A percentile compares a stretch with the other conserved stretches of the same genome.
phyloP scores from a whole-genome alignment of 1,140 invertebrate species.

The Penaeus indicus region DNA sequence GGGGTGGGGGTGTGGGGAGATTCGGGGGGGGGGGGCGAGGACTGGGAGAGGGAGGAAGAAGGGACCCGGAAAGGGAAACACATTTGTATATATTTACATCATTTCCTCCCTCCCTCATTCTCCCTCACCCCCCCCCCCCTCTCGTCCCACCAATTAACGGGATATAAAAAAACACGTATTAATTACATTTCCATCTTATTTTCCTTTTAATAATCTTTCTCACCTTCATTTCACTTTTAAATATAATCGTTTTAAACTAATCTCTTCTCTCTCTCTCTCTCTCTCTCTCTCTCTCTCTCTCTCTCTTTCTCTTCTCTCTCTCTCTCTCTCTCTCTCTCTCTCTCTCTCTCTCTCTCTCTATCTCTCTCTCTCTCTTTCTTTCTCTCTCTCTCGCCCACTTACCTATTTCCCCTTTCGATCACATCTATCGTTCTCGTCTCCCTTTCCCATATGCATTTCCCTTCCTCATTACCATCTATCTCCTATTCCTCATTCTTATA shows the following conservation, averaged over 20 bases:
- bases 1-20: background rate
- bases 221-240: background rate
- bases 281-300: background rate
- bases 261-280: slow-evolving; percentile 3
- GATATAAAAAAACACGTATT: no score
- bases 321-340: slow-evolving; percentile 10
- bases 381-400: no score
- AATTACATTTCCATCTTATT: background rate
- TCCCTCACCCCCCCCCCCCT: background rate
- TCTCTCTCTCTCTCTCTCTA: slow-evolving; percentile 30
- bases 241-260: background rate
- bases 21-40: background rate
- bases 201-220: background rate
- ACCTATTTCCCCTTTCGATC: no score
- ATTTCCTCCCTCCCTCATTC: background rate
- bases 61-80: slow-evolving; percentile 17
- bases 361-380: slow-evolving; percentile 6
- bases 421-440: no score
- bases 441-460: no score
- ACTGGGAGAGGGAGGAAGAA: background rate
- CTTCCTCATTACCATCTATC: no score
- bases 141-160: background rate
- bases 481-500: no score
- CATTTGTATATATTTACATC: background rate
- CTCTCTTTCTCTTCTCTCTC: slow-evolving; percentile 19